Percentiles rank a stretch among this genome's conserved stretches.
phyloP scores from a whole-genome alignment of 2,888 invertebrate genomes.

The Allolobophora icterica region DNA sequence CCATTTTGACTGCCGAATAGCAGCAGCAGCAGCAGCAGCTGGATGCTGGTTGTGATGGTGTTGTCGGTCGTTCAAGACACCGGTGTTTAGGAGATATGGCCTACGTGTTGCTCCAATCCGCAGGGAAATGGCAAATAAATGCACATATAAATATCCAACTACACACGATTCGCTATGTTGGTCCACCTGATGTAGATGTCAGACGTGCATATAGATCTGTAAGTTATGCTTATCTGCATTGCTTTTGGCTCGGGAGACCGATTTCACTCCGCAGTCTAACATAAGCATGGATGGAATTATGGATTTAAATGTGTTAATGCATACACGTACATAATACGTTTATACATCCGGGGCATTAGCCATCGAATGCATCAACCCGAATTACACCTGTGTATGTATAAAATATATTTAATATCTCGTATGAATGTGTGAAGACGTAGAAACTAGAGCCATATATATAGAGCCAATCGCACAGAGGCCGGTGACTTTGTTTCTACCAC shows the following conservation, averaged over 20 bases:
- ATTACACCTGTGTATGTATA: neutral
- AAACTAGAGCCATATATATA: neutral
- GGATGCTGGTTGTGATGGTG: neutral
- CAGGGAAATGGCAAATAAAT: slow-evolving; percentile 9
- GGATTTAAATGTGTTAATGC: neutral
- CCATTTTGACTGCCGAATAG: neutral
- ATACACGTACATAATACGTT: neutral
- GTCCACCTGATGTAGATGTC: neutral
- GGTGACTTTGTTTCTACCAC: neutral
- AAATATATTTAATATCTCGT: neutral
- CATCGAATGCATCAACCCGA: neutral
- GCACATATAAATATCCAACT: neutral
- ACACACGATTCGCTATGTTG: neutral
- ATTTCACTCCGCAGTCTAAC: neutral
- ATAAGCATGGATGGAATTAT: neutral
- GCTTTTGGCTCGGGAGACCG: neutral
- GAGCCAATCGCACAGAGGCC: neutral
- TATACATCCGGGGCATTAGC: neutral
- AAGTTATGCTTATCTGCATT: neutral
- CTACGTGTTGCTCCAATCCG: neutral
- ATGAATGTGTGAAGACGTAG: neutral
- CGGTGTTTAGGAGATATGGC: slow-evolving; percentile 8
- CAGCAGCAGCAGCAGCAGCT: neutral
- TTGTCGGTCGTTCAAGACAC: neutral
- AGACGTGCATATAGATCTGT: neutral